Evolutionary conservation across 2,797 vertebrate genomes (phyloP).

Genomic region (Squalus acanthias): DNA sequence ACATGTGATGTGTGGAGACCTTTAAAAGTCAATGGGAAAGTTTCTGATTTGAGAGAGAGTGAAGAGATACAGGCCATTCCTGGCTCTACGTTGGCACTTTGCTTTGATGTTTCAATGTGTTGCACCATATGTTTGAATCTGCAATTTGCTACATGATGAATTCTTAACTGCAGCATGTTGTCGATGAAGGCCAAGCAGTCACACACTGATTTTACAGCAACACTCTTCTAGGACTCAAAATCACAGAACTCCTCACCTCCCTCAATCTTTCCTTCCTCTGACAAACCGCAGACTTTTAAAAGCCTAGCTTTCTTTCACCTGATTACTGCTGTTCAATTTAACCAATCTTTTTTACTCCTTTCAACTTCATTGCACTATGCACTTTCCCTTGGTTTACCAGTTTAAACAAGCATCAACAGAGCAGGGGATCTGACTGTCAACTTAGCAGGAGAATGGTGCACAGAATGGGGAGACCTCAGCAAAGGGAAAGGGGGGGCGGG

Average conservation of each 20-base stretch:
- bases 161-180: not conserved
- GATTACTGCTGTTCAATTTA: not conserved
- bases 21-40: not conserved
- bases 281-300: not conserved
- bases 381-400: not conserved
- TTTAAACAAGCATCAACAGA: not conserved
- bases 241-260: not conserved
- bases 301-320: not conserved
- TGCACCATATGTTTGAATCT: constrained; percentile 12
- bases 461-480: not conserved
- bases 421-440: not conserved
- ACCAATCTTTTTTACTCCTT: not conserved
- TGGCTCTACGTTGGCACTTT: not conserved
- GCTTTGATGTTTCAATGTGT: constrained; percentile 4
- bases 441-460: not conserved
- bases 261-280: not conserved
- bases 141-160: not conserved
- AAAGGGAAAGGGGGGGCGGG: not conserved
- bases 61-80: not conserved
- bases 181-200: not conserved
- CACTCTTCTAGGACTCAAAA: not conserved
- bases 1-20: not conserved
- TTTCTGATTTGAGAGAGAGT: not conserved
- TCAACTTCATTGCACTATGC: not conserved
- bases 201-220: not conserved